phyloP scores from a whole-genome alignment of 1,140 invertebrate species.

The Polypedilum pembai region DNA sequence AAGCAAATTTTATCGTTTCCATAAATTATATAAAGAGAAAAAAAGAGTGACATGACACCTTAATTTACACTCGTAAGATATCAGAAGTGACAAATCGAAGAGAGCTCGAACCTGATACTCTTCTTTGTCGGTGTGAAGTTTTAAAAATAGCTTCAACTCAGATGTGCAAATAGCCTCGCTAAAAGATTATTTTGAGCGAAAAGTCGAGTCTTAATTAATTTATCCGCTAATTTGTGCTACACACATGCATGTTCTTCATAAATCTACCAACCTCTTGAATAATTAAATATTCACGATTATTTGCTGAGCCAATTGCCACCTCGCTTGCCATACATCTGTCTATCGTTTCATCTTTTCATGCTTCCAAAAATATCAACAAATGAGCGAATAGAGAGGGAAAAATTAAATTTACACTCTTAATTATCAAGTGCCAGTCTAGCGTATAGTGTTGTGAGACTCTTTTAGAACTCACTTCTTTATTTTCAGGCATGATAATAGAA shows the following conservation, averaged over 20 bases:
- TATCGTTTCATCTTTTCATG: not conserved
- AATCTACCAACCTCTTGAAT: not conserved
- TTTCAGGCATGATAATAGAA: not conserved
- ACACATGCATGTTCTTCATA: too few species aligned
- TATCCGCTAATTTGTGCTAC: conserved; percentile 8
- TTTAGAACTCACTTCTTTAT: too few species aligned
- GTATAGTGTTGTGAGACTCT: too few species aligned
- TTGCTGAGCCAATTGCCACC: not conserved
- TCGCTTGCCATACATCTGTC: not conserved
- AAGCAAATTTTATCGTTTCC: not conserved
- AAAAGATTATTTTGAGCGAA: not conserved
- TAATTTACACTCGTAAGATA: conserved; percentile 4
- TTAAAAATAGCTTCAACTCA: not conserved
- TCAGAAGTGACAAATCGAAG: not conserved
- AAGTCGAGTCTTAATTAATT: not conserved
- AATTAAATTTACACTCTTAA: not conserved
- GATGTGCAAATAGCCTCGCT: not conserved
- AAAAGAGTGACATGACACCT: not conserved
- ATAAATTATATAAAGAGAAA: not conserved
- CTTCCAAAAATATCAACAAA: conserved; percentile 13
- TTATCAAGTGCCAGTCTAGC: not conserved
- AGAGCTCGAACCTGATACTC: too few species aligned
- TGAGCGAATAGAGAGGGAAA: not conserved
- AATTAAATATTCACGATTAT: conserved; percentile 20
- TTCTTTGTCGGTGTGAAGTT: not conserved